Conservation (phyloP, 2,113 vertebrate genomes). For the Amblyopsis rosae region DNA sequence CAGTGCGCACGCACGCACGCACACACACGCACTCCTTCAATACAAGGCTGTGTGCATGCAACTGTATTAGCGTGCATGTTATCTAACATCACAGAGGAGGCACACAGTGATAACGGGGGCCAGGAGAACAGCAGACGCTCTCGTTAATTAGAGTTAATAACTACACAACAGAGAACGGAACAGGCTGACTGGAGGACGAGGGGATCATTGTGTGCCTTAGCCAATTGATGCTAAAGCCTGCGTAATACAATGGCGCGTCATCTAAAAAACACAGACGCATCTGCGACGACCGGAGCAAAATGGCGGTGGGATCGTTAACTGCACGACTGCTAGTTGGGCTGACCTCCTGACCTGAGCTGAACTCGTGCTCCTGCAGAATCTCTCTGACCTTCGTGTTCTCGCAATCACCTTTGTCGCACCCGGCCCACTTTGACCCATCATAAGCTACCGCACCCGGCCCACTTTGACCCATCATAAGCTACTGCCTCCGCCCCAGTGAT, state of each 20-base stretch:
- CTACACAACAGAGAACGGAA: constrained; percentile 51
- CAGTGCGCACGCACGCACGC: too few relatives aligned
- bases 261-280: constrained; percentile 15
- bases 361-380: too few relatives aligned
- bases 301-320: too few relatives aligned
- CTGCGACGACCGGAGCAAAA: neutral
- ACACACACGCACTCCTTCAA: neutral
- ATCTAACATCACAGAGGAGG: constrained; percentile 17
- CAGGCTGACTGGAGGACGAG: constrained; percentile 45
- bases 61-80: neutral
- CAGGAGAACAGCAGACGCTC: constrained; percentile 59
- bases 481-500: neutral
- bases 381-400: too few relatives aligned
- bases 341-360: too few relatives aligned
- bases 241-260: constrained; percentile 19
- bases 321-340: too few relatives aligned
- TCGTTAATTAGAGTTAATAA: constrained; percentile 65
- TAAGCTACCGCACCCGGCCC: too few relatives aligned
- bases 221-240: constrained; percentile 46
- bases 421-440: neutral
- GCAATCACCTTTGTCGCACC: too few relatives aligned
- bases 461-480: neutral
- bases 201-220: constrained; percentile 42
- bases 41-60: neutral
- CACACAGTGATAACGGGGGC: neutral